Evolutionary conservation across 2,797 vertebrate species (phyloP).

Genomic region (Hoplostethus mediterraneus): DNA sequence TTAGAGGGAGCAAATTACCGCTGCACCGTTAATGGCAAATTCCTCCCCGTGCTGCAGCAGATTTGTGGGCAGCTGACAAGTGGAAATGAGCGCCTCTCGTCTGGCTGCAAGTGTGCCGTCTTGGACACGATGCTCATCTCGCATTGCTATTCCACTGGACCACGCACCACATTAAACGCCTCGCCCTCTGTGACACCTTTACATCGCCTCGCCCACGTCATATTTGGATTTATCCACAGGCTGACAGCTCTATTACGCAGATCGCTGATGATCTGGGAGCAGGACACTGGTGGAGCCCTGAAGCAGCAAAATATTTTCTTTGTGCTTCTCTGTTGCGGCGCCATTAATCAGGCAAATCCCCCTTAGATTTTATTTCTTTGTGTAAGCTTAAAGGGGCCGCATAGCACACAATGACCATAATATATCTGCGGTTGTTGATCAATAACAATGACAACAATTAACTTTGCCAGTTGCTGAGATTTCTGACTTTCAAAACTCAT

Average conservation of each 20-base stretch:
- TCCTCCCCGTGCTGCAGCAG: constrained; percentile 11
- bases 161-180: constrained; percentile 48
- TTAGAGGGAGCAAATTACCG: neutral
- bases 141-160: constrained; percentile 12
- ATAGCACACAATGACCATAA: too few relatives aligned
- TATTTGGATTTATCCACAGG: constrained; percentile 31
- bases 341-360: too few relatives aligned
- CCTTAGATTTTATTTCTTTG: too few relatives aligned
- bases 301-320: neutral
- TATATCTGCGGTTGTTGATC: too few relatives aligned
- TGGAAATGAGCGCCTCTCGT: constrained; percentile 15
- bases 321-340: neutral
- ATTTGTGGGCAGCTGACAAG: constrained; percentile 40
- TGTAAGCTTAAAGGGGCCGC: too few relatives aligned
- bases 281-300: neutral
- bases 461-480: too few relatives aligned
- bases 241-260: constrained; percentile 48
- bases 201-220: neutral
- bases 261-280: constrained; percentile 34
- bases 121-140: constrained; percentile 20
- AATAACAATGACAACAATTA: too few relatives aligned
- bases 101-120: constrained; percentile 5
- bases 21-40: constrained; percentile 16
- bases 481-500: too few relatives aligned
- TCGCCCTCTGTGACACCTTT: constrained; percentile 27